phyloP scores from a whole-genome alignment of 2,797 vertebrate genomes.

The Heteromormyrus szaboi region DNA sequence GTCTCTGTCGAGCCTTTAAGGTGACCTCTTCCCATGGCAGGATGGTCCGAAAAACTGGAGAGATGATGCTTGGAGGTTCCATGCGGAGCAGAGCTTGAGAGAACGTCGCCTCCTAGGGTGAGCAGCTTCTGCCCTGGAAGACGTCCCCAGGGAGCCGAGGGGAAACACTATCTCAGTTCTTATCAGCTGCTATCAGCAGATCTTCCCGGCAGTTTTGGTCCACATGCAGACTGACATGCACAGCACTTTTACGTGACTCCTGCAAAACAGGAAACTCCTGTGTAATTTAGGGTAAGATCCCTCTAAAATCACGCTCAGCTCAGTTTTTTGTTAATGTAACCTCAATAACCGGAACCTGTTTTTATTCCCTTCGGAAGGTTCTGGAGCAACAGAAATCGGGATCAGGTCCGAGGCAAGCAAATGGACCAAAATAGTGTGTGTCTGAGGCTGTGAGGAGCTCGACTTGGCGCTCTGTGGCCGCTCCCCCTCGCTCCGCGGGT shows the following conservation, averaged over 20 bases:
- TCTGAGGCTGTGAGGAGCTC: background rate
- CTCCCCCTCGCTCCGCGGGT: background rate
- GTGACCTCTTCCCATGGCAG: background rate
- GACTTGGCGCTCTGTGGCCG: background rate
- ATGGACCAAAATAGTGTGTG: background rate
- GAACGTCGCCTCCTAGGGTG: background rate
- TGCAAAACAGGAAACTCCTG: conserved; percentile 40
- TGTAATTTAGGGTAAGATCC: conserved; percentile 23
- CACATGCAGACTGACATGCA: conserved; percentile 31
- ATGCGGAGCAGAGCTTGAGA: background rate
- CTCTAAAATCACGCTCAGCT: background rate
- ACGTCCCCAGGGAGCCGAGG: conserved; percentile 22
- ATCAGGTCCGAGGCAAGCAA: background rate
- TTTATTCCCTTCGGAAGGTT: conserved; percentile 35
- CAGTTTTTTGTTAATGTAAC: background rate
- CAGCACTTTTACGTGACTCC: conserved; percentile 25
- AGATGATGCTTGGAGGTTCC: background rate
- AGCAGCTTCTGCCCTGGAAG: conserved; percentile 33
- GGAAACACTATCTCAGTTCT: conserved; percentile 35
- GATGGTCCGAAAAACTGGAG: background rate
- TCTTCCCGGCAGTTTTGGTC: conserved; percentile 36
- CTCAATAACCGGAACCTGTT: conserved; percentile 12
- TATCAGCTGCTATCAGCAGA: conserved; percentile 42
- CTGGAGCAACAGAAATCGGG: background rate
- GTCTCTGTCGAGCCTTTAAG: background rate